Conservation (phyloP, 1,140 invertebrate species). For the Drosophila mauritiana region DNA sequence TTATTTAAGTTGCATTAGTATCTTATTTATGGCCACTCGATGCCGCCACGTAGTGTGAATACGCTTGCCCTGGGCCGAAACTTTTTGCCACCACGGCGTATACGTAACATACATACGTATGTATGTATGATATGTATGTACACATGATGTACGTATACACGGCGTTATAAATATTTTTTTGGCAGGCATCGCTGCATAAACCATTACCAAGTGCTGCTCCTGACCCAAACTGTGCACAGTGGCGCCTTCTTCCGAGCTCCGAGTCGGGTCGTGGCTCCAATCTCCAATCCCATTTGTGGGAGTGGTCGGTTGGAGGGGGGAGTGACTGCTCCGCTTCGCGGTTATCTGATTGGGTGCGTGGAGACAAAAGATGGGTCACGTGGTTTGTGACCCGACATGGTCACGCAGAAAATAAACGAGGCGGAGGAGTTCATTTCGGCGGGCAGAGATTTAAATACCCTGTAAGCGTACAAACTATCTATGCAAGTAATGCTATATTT, state of each 20-base stretch:
- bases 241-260: too few species aligned
- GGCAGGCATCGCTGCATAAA: slow-evolving; percentile 48
- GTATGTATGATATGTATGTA: slow-evolving; percentile 7
- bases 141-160: slow-evolving; percentile 7
- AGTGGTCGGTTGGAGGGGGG: too few species aligned
- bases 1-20: slow-evolving; percentile 72
- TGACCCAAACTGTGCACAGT: slow-evolving; percentile 3
- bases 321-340: not conserved
- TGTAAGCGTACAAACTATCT: not conserved
- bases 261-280: slow-evolving; percentile 25
- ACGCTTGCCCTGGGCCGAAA: slow-evolving; percentile 22
- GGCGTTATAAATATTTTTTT: slow-evolving; percentile 22
- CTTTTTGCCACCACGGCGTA: slow-evolving; percentile 19
- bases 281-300: slow-evolving; percentile 23
- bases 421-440: not conserved
- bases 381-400: slow-evolving; percentile 10
- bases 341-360: not conserved
- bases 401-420: slow-evolving; percentile 3
- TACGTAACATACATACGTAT: slow-evolving; percentile 9
- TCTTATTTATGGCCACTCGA: slow-evolving; percentile 62
- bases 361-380: slow-evolving; percentile 7
- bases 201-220: slow-evolving; percentile 64
- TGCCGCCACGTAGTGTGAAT: slow-evolving; percentile 26
- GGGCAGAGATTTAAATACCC: not conserved
- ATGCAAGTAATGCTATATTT: too few species aligned